These are phyloP conservation scores for Cotesia typhae DNA, from an alignment of 1,140 invertebrate genomes.

Conservation along the genomic window DNA sequence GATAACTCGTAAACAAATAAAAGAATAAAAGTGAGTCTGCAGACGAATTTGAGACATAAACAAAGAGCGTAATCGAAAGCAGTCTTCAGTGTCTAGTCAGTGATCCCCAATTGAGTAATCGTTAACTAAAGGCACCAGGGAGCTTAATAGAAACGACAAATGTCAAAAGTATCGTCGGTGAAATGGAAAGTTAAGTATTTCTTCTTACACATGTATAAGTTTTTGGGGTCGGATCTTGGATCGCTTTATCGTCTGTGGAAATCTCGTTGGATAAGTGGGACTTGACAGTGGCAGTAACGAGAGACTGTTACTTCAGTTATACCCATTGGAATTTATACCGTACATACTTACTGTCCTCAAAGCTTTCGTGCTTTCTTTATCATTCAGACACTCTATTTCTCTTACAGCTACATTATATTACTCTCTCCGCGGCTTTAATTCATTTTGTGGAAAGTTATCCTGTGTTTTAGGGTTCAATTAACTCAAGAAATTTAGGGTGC, in stretches of 20 bases:
- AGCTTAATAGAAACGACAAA: slow-evolving; percentile 28
- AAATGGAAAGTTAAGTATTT: neutral
- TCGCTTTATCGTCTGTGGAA: slow-evolving; percentile 36
- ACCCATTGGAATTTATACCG: slow-evolving; percentile 18
- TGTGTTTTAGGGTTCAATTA: too few species aligned
- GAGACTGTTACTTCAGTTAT: slow-evolving; percentile 31
- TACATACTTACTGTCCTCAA: too few species aligned
- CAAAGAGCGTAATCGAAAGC: too few species aligned
- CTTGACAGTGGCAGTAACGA: slow-evolving; percentile 35
- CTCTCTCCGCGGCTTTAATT: too few species aligned
- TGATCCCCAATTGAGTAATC: slow-evolving; percentile 2
- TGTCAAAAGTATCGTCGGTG: slow-evolving; percentile 12
- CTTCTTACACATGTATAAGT: neutral
- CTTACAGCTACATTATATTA: too few species aligned
- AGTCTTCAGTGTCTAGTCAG: neutral
- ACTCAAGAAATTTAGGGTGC: too few species aligned
- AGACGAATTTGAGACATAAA: too few species aligned
- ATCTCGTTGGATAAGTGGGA: slow-evolving; percentile 38
- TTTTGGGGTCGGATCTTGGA: neutral
- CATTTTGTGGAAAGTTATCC: too few species aligned
- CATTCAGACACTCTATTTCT: too few species aligned
- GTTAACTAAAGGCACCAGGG: slow-evolving; percentile 5
- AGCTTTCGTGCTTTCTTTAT: too few species aligned
- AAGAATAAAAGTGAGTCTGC: too few species aligned
- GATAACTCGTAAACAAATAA: slow-evolving; percentile 7